A percentile compares a stretch with the other conserved stretches of the same genome.
Evolutionary conservation across 2,797 vertebrate genomes (phyloP).

Genomic region (Helicolenus hilgendorfi): DNA sequence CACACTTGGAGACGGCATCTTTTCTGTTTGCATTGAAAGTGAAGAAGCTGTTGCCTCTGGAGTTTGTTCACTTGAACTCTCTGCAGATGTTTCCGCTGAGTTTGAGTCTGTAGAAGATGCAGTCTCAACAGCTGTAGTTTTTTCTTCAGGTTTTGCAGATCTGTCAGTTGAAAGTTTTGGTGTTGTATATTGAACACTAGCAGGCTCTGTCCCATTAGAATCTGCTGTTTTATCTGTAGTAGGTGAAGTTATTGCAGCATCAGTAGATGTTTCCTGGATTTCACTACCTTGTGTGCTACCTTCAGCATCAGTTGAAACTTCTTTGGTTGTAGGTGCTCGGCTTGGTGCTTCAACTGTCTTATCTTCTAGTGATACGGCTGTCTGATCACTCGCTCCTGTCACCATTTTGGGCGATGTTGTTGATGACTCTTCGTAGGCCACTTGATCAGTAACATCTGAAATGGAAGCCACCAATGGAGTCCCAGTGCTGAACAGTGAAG

Average conservation of each 20-base stretch:
- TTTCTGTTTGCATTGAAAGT: slow-evolving; percentile 10
- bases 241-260: neutral
- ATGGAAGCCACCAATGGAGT: neutral
- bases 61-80: slow-evolving; percentile 7
- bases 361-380: neutral
- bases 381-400: neutral
- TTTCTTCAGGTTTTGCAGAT: neutral
- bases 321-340: slow-evolving; percentile 1
- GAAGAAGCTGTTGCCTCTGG: neutral
- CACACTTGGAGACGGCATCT: neutral
- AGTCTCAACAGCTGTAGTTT: neutral
- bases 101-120: neutral
- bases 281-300: neutral
- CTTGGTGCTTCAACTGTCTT: slow-evolving; percentile 15
- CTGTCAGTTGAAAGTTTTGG: neutral
- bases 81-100: slow-evolving; percentile 2
- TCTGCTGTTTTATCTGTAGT: neutral
- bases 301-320: slow-evolving; percentile 17
- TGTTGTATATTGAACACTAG: slow-evolving; percentile 3
- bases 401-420: slow-evolving; percentile 6
- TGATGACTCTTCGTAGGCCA: neutral
- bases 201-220: neutral
- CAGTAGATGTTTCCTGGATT: slow-evolving; percentile 16
- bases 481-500: slow-evolving; percentile 37
- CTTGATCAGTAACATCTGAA: slow-evolving; percentile 16